phyloP scores from a whole-genome alignment of 2,113 vertebrate species.

The Catharus bicknelli region DNA sequence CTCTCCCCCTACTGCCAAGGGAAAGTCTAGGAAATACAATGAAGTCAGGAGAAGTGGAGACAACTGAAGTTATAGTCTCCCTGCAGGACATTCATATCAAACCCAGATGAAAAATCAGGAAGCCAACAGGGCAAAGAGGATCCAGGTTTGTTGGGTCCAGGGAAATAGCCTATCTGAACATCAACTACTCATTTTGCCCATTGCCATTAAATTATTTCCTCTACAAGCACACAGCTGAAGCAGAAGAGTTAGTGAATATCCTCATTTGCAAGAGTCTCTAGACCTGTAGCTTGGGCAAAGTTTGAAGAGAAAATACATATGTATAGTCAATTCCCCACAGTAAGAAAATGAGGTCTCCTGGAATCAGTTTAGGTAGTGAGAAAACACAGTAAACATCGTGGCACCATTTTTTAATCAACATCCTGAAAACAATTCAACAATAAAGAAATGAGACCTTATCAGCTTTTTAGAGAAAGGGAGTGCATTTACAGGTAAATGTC shows the following conservation, averaged over 20 bases:
- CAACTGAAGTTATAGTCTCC: neutral
- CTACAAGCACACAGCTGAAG: neutral
- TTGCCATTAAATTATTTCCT: neutral
- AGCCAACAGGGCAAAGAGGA: neutral
- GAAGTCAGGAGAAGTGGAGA: neutral
- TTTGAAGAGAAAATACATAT: neutral
- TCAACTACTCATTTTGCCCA: neutral
- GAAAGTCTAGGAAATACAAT: neutral
- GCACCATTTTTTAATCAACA: neutral
- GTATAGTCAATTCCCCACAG: neutral
- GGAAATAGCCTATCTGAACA: neutral
- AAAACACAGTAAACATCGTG: neutral
- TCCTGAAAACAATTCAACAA: neutral
- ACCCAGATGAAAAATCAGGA: neutral
- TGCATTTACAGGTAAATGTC: neutral
- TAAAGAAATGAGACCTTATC: neutral
- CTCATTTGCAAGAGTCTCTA: neutral
- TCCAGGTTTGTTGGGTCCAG: neutral
- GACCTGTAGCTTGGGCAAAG: neutral
- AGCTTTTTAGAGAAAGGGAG: neutral
- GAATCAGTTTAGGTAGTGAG: neutral
- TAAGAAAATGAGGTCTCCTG: neutral
- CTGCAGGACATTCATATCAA: neutral
- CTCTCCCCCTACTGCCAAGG: neutral
- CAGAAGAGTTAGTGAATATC: neutral